A percentile compares a stretch with the other conserved stretches of the same genome.
phyloP scores from a whole-genome alignment of 2,113 vertebrate species.

The Poecile atricapillus region DNA sequence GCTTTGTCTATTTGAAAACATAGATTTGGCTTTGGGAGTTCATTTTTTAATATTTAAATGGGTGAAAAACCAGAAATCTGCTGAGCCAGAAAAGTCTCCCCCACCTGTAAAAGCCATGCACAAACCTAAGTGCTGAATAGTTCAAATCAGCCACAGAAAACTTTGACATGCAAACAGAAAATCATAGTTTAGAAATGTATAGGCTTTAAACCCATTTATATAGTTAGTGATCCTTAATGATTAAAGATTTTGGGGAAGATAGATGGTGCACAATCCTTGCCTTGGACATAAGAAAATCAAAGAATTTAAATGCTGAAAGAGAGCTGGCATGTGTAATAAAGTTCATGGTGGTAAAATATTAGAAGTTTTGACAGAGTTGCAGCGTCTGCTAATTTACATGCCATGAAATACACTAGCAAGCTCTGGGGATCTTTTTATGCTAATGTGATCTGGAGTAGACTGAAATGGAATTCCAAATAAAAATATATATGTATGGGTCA shows the following conservation, averaged over 20 bases:
- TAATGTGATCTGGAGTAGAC: background rate
- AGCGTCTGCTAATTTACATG: background rate
- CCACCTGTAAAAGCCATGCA: background rate
- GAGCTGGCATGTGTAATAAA: background rate
- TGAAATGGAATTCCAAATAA: constrained; percentile 36
- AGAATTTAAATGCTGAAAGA: background rate
- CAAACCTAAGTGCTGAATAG: background rate
- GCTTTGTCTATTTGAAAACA: background rate
- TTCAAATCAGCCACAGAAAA: background rate
- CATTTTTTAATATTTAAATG: background rate
- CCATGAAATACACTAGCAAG: background rate
- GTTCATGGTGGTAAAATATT: background rate
- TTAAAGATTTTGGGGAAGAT: background rate
- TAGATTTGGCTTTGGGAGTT: background rate
- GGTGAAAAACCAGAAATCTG: background rate
- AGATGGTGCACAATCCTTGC: background rate
- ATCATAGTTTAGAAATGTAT: background rate
- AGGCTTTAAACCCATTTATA: background rate
- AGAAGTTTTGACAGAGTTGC: background rate
- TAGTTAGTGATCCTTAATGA: background rate
- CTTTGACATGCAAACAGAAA: background rate
- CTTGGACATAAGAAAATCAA: background rate
- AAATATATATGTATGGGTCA: background rate
- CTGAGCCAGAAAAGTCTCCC: background rate
- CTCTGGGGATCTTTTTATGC: constrained; percentile 22